Evolutionary conservation across 2,888 invertebrate species (phyloP).

Genomic region (Hydraecia micacea): DNA sequence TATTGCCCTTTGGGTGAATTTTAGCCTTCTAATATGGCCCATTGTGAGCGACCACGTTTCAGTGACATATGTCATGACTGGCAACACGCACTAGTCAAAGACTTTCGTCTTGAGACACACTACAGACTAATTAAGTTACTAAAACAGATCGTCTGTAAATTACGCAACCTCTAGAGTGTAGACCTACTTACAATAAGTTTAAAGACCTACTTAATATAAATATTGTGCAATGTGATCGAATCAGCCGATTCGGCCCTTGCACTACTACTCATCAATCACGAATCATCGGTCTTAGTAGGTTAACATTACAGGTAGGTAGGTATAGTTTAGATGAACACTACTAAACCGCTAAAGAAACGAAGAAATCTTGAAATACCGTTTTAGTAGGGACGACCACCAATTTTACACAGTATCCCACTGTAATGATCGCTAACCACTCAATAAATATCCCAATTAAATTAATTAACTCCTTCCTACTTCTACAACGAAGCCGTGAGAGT

Average conservation of each 20-base stretch:
- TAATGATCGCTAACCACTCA: slow-evolving; percentile 23
- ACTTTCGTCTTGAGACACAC: no score
- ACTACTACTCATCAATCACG: neutral
- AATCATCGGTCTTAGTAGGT: neutral
- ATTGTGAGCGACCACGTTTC: no score
- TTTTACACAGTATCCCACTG: slow-evolving; percentile 2
- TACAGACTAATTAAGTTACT: neutral
- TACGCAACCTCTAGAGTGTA: neutral
- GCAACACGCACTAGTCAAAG: no score
- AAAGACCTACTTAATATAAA: neutral
- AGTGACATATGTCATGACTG: no score
- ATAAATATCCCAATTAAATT: slow-evolving; percentile 63
- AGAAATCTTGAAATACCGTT: neutral
- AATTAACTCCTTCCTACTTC: slow-evolving; percentile 56
- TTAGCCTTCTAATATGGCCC: no score
- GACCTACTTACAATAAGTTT: no score
- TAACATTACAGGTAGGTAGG: no score
- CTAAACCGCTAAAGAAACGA: neutral
- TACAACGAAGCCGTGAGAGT: slow-evolving; percentile 50
- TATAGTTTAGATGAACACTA: no score
- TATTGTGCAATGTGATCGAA: neutral
- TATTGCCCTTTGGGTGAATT: no score
- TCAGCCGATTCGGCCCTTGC: neutral
- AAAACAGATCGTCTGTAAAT: neutral
- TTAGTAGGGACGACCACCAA: neutral